Base-by-base conservation (phyloP, 2,113 vertebrate species). In the Hystrix cristata region DNA sequence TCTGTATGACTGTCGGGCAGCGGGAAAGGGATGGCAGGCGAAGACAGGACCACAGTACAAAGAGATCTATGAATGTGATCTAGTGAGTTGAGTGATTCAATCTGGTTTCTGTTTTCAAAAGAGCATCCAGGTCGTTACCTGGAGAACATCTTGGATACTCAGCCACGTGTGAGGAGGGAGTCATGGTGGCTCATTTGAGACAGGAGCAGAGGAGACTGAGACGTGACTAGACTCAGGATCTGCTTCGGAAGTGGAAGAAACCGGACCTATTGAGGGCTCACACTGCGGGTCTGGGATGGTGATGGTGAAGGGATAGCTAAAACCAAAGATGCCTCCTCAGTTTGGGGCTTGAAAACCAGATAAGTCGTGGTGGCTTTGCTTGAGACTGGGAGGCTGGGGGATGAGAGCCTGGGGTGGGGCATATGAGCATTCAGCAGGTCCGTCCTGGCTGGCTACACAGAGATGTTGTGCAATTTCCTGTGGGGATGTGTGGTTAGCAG, bases 101-200 rank as follows among this genome's bases (percentile, higher is more conserved):
- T 80, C 34, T 87, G 46, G 72, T 86, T 85, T 85, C 31, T 91
- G 10, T 38, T 93, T 90, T 87, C 46, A 64, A 93, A 81, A 60
- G 72, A 38, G 0, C 21, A 38, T 72, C 19, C 62, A 53, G 15
- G 8, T 43, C 55, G 53, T 67, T 87, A 78, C n/a, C 38, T 46
- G 27, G 83, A 95, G 18, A 51, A 46, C 71, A 46, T 16, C 15
- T 93, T 13, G 48, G 12, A 34, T 34, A 19, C 71, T 48, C 1
- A 0, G 38, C 25, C 55, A 74, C 29, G 19, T 48, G 8, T n/a
- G 34, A 6, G 51, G 38, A 43, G 55, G 48, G 48, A 78, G 8
- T 86, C 64, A 76, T 23, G 59, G 74, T 38, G 38, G 46, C 18
- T 64, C 69, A 5, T 29, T 64, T 79, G 34, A 57, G 31, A 84